Evolutionary conservation across 2,113 vertebrate genomes (phyloP), one percentile per base, ranked within the genome.

Genomic region (Malurus alboscapulatus): DNA sequence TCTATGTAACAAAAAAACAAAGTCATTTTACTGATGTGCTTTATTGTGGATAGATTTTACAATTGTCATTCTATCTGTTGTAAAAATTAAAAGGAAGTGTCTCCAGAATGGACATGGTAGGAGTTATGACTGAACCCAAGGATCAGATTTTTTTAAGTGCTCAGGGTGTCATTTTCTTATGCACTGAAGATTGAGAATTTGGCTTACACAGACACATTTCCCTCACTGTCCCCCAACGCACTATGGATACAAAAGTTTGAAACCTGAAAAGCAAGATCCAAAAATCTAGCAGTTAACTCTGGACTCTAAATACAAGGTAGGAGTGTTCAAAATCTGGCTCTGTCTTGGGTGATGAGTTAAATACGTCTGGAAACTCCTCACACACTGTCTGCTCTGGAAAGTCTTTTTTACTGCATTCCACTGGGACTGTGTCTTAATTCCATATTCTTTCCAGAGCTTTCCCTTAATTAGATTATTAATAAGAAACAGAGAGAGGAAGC

Each of bases 381-480:
- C 7, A 12, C 19, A 73, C 24, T 59, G 29, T 7, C 68, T 88
- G 27, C 61, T 92, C 78, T 67, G 66, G 47, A 57, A 38, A 17
- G 36, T 18, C 82, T 77, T 77, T 91, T 88, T 59, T 62, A 89
- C 32, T 36, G 53, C 2, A 1, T 17, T 55, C 67, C 59, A 68
- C 67, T 45, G 57, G 25, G 63, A 90, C 84, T 3, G 1, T 8
- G 7, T 44, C 78, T 92, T 50, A 87, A 88, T 86, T 68, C 69
- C 42, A 38, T 83, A 93, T 57, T 85, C 59, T 61, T 87, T 81
- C 71, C 51, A 68, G 55, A 74, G 34, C 30, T 67, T 93, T 86
- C 68, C 82, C 54, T 27, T 93, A 65, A 94, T 80, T 40, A 50
- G 48, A 68, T 90, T 77, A 86, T 54, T 91, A 81, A 88, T 24